Conservation (phyloP, 1,140 invertebrate species). For the Euwallacea fornicatus region DNA sequence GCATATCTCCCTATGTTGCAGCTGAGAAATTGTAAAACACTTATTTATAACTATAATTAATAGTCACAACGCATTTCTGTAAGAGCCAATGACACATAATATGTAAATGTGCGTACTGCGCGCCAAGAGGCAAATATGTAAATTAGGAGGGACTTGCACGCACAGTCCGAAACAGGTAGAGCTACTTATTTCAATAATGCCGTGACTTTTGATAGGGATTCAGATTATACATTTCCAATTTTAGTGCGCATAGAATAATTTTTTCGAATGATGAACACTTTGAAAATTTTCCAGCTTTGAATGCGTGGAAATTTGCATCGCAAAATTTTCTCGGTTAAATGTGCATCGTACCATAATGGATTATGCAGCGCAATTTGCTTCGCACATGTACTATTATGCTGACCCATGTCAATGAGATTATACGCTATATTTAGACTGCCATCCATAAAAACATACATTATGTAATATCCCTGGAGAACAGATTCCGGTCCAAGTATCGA, state of each 20-base stretch:
- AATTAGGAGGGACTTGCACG: neutral
- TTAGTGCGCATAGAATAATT: too few species aligned
- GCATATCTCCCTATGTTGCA: too few species aligned
- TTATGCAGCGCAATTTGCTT: conserved; percentile 3
- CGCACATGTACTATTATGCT: neutral
- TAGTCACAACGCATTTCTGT: neutral
- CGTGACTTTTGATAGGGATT: neutral
- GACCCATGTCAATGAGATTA: neutral
- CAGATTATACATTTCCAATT: neutral
- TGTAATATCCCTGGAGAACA: conserved; percentile 5
- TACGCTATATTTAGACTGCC: conserved; percentile 22
- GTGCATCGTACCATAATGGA: conserved; percentile 6
- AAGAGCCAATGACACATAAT: conserved; percentile 8
- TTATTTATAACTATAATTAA: conserved; percentile 12
- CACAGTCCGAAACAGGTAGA: neutral
- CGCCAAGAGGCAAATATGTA: conserved; percentile 1
- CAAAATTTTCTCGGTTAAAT: neutral
- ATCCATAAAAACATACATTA: conserved; percentile 10
- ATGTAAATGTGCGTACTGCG: conserved; percentile 6
- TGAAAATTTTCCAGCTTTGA: neutral
- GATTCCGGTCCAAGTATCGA: conserved; percentile 16
- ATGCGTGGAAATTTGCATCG: neutral
- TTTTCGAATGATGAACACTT: too few species aligned
- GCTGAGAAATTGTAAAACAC: too few species aligned
- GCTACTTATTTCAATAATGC: neutral